Evolutionary conservation across 2,888 invertebrate species (phyloP).

Genomic region (Dasypolia templi): DNA sequence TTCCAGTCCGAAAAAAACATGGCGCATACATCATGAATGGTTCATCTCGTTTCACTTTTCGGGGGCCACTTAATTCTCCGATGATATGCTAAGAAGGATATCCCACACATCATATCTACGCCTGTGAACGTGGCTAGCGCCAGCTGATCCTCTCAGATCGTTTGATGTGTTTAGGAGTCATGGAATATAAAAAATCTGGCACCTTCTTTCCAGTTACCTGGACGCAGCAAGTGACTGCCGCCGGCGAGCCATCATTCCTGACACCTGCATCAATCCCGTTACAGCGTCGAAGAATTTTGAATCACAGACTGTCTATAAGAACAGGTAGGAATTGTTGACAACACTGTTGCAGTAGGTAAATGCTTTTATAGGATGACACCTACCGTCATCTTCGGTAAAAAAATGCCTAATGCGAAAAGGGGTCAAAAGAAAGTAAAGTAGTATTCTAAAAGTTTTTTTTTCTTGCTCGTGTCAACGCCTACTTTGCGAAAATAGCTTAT

Average conservation of each 20-base stretch:
- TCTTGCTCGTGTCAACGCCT: not conserved
- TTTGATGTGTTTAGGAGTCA: no score
- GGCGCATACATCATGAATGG: no score
- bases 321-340: constrained; percentile 74
- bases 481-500: not conserved
- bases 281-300: constrained; percentile 84
- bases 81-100: not conserved
- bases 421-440: not conserved
- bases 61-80: accelerated
- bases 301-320: constrained; percentile 83
- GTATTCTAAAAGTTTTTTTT: no score
- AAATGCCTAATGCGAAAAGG: not conserved
- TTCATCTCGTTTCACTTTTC: not conserved
- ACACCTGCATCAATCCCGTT: constrained; percentile 80
- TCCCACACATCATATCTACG: not conserved
- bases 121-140: not conserved
- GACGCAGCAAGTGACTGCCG: constrained; percentile 84
- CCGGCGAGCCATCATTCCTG: constrained; percentile 82
- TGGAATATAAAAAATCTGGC: not conserved
- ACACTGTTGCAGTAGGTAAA: not conserved
- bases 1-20: not conserved
- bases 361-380: not conserved
- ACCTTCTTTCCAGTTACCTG: constrained; percentile 75
- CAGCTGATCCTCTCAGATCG: not conserved
- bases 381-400: not conserved